phyloP scores from a whole-genome alignment of 2,797 vertebrate species.

The Tympanoctomys barrerae region DNA sequence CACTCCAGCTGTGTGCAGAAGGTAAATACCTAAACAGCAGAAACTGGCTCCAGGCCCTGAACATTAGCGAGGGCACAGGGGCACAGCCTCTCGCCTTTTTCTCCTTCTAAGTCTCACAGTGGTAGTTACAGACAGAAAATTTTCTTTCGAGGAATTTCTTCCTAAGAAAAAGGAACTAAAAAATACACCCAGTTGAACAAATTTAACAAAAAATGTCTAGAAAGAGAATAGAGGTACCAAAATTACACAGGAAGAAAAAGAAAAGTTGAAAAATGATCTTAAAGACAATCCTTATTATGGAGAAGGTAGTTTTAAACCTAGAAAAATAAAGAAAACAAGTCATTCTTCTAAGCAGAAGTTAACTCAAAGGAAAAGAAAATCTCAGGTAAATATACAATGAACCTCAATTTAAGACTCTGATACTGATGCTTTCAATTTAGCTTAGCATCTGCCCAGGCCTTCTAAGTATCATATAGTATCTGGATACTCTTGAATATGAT shows the following conservation, averaged over 20 bases:
- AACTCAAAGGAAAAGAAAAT: neutral
- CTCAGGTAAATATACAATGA: neutral
- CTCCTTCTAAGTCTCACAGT: neutral
- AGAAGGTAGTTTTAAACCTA: constrained; percentile 3
- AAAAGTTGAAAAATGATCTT: neutral
- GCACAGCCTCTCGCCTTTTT: neutral
- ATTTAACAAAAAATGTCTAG: neutral
- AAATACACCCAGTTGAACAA: neutral
- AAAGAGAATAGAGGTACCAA: neutral
- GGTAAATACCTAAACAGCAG: neutral
- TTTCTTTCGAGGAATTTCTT: constrained; percentile 19
- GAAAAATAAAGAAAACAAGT: neutral
- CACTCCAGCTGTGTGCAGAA: neutral
- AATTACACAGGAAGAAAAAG: neutral
- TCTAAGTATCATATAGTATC: neutral
- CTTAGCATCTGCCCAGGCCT: neutral
- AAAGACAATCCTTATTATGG: neutral
- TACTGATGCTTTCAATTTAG: neutral
- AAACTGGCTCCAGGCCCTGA: neutral
- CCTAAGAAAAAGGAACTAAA: neutral
- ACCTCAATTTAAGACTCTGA: neutral
- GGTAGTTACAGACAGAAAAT: neutral
- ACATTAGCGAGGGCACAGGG: neutral
- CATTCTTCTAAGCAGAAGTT: neutral
- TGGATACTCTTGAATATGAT: constrained; percentile 16